phyloP scores from a whole-genome alignment of 2,113 vertebrate genomes.

The Syngnathus typhle region DNA sequence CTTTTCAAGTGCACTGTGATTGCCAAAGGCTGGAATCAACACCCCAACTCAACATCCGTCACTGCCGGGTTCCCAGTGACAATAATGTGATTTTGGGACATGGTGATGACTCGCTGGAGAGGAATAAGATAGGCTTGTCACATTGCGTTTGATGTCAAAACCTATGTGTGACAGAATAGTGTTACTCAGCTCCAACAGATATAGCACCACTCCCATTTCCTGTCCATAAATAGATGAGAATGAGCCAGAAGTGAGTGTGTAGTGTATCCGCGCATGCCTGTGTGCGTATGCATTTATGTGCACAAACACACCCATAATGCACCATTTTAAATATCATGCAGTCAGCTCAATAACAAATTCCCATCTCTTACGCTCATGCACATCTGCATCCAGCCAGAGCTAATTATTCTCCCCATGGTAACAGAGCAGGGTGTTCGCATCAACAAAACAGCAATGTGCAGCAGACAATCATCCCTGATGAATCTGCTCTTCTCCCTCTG shows the following conservation, averaged over 20 bases:
- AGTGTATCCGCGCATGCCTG: constrained; percentile 10
- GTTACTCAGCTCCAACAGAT: constrained; percentile 68
- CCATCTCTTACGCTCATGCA: constrained; percentile 53
- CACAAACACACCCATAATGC: constrained; percentile 23
- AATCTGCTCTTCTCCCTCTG: constrained; percentile 67
- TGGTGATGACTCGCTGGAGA: constrained; percentile 67
- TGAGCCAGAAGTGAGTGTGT: constrained; percentile 35
- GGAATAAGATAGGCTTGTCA: constrained; percentile 68
- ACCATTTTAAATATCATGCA: constrained; percentile 46
- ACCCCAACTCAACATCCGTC: constrained; percentile 59
- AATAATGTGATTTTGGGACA: constrained; percentile 73
- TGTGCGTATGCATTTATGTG: constrained; percentile 17
- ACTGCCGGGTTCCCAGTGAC: constrained; percentile 58
- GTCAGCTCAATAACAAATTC: constrained; percentile 55
- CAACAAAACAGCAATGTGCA: constrained; percentile 63
- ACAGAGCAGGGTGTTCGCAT: constrained; percentile 61
- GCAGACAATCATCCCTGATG: constrained; percentile 69
- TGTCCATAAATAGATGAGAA: constrained; percentile 64
- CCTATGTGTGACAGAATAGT: constrained; percentile 69
- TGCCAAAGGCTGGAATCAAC: constrained; percentile 66
- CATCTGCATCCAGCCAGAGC: constrained; percentile 65
- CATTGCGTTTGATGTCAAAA: constrained; percentile 67
- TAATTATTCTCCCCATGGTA: constrained; percentile 71
- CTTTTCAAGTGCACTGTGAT: constrained; percentile 56
- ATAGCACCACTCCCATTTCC: constrained; percentile 58